Evolutionary conservation across 2,113 vertebrate species (phyloP).

Genomic region (Colius striatus): DNA sequence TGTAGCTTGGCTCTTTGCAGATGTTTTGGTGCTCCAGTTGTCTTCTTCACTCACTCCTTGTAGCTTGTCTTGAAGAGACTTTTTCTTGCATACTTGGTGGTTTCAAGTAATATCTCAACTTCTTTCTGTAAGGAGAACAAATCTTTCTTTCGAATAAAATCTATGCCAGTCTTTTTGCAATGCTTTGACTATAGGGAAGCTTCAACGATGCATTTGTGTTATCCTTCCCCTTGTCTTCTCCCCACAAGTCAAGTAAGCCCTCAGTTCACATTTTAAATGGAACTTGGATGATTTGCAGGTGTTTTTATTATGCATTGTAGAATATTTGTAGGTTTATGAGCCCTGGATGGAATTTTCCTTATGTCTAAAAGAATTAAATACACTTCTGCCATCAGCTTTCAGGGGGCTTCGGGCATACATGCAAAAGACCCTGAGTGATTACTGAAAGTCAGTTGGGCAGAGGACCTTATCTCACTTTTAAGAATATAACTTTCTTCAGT

Average conservation of each 20-base stretch:
- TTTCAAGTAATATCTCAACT: not conserved
- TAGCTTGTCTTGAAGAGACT: not conserved
- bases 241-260: not conserved
- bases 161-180: not conserved
- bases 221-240: not conserved
- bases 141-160: not conserved
- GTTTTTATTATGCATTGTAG: not conserved
- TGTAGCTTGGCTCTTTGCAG: not conserved
- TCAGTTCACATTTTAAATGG: not conserved
- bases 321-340: not conserved
- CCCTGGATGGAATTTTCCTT: not conserved
- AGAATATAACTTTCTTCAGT: not conserved
- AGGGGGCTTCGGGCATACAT: not conserved
- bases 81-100: not conserved
- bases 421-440: not conserved
- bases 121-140: not conserved
- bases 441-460: not conserved
- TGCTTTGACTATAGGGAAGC: not conserved
- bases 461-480: not conserved
- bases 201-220: not conserved
- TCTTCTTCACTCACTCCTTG: not conserved
- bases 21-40: not conserved
- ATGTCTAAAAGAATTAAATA: not conserved
- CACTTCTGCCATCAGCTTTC: not conserved
- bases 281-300: not conserved